phyloP scores from a whole-genome alignment of 2,888 invertebrate genomes.

The Sepioteuthis lessoniana region DNA sequence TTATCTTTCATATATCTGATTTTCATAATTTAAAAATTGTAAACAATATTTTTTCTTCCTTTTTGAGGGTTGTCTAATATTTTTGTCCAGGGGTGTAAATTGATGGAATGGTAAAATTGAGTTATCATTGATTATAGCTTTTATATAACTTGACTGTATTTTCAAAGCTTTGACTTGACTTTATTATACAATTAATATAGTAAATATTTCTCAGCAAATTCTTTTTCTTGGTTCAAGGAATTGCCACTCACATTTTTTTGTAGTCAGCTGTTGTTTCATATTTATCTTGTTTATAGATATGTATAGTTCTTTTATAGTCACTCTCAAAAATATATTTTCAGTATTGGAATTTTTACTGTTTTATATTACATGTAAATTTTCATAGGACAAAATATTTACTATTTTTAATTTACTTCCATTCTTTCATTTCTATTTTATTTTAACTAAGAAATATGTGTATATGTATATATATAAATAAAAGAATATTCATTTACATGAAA shows the following conservation, averaged over 20 bases:
- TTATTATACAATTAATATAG: background rate
- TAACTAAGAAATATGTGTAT: too few relatives aligned
- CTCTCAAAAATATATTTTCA: background rate
- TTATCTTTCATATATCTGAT: too few relatives aligned
- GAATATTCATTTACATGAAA: background rate
- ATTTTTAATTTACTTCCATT: background rate
- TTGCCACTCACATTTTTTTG: background rate
- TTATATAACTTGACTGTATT: background rate
- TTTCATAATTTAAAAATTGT: too few relatives aligned
- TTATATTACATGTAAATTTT: background rate
- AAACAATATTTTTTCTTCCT: too few relatives aligned
- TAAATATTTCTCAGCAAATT: background rate
- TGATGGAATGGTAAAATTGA: too few relatives aligned
- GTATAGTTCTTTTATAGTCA: background rate
- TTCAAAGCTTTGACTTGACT: background rate
- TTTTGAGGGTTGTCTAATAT: too few relatives aligned
- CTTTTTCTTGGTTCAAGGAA: background rate
- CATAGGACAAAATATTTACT: background rate
- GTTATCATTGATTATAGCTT: background rate
- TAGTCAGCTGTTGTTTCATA: background rate
- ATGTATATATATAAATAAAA: background rate
- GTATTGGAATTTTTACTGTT: background rate
- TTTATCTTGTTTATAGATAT: background rate
- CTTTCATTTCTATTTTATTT: background rate
- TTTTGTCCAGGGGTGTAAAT: too few relatives aligned